phyloP scores from a whole-genome alignment of 2,888 invertebrate species.

The Cataglyphis albicans region DNA sequence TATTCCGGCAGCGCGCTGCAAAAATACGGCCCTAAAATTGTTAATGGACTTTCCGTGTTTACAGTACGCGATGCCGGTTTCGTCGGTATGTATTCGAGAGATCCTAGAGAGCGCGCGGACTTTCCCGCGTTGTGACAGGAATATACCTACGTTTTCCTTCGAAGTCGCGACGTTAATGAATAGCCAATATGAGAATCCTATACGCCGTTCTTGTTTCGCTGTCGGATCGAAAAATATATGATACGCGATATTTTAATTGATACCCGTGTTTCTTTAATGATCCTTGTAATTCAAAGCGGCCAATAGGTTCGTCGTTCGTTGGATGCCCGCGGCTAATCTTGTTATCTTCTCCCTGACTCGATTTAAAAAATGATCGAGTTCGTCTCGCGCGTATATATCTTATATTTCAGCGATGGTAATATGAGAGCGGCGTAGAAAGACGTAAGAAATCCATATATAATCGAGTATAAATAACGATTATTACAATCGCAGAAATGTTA shows the following conservation, averaged over 20 bases:
- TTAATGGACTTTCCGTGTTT: constrained; percentile 83
- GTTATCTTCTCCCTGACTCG: constrained; percentile 20
- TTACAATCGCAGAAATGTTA: constrained; percentile 48
- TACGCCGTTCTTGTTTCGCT: constrained; percentile 25
- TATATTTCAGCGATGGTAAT: constrained; percentile 11
- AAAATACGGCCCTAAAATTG: constrained; percentile 77
- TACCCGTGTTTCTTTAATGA: constrained; percentile 60
- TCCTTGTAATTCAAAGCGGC: constrained; percentile 52
- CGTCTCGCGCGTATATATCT: constrained; percentile 2
- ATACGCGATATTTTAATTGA: constrained; percentile 68
- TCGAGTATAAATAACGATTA: constrained; percentile 51
- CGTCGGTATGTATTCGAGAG: constrained; percentile 26
- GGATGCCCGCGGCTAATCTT: constrained; percentile 52
- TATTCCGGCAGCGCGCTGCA: constrained; percentile 64
- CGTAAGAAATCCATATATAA: constrained; percentile 23
- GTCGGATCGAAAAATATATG: constrained; percentile 54
- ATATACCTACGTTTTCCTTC: constrained; percentile 35
- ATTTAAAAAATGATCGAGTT: constrained; percentile 12
- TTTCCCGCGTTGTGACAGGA: constrained; percentile 27
- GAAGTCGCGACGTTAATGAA: constrained; percentile 11
- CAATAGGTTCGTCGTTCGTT: neutral
- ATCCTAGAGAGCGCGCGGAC: neutral
- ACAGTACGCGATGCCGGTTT: constrained; percentile 56
- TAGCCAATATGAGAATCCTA: constrained; percentile 17
- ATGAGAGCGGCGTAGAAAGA: constrained; percentile 10